Conservation (phyloP, 2,113 vertebrate genomes). For the Ceuthmochares aereus region DNA sequence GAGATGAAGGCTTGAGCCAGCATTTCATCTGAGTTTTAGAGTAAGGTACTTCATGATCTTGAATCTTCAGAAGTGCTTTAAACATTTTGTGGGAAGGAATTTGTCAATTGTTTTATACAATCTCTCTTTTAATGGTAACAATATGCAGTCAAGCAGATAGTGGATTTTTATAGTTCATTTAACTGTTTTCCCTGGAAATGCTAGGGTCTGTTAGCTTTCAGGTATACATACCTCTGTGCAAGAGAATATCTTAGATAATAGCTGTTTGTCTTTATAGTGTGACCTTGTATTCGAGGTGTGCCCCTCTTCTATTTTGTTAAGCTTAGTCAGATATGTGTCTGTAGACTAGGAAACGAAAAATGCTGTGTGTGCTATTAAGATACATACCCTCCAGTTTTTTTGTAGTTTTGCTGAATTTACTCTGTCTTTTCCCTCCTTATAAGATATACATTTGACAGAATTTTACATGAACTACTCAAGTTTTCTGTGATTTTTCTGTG, state of each 20-base stretch:
- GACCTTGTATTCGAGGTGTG: background rate
- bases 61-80: background rate
- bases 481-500: background rate
- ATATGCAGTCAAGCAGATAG: background rate
- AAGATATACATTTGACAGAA: background rate
- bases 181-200: background rate
- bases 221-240: background rate
- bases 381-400: background rate
- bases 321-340: background rate
- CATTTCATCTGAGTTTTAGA: background rate
- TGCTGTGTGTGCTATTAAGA: accelerated
- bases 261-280: background rate
- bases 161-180: background rate
- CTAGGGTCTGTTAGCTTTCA: background rate
- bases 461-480: background rate
- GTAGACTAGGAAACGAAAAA: background rate
- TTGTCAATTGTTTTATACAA: background rate
- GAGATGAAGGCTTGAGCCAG: background rate
- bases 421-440: background rate
- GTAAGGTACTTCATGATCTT: background rate
- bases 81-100: background rate
- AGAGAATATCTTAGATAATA: background rate
- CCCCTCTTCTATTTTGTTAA: background rate
- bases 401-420: background rate
- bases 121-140: background rate